Base-by-base conservation (phyloP, 2,888 invertebrate genomes). In the Synanthedon vespiformis region DNA sequence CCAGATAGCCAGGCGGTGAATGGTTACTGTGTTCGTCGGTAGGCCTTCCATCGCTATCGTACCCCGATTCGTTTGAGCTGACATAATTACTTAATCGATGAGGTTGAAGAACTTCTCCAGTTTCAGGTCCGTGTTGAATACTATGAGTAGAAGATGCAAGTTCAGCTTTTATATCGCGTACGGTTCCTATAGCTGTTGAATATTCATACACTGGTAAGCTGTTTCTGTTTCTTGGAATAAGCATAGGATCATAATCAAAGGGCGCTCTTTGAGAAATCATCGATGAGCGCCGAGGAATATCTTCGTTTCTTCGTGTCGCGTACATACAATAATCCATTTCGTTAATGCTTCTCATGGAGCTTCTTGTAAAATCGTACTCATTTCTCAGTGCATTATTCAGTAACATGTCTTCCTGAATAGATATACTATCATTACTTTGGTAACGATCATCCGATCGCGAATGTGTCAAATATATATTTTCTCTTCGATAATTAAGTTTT, bases 41-140 rank as follows among this genome's bases (percentile, higher is more conserved):
- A 44, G 88, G 89, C 57, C 89, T 89, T 52, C 93, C 92, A 71
- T 94, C 94, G 74, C 94, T 94, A 69, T 94, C 94, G 72, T 94
- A 94, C 48, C 94, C 94, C 51, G 94, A 94, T 79, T 94, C 94
- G 74, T 94, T 94, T 49, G 94, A 94, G 77, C 94, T 93, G 51
- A 94, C 90, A 75, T 93, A 93, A 78, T 92, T 93, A 72, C 90
- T 91, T 65, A 91, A 80, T 62, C 91, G 89, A 80, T 90, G 90
- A 66, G 89, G 82, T 79, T 89, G 89, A 66, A 88, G 75, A 65
- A 90, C 82, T 80, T 90, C 90, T 62, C 80, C 83, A 52, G 69
- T 69, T 77, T 89, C 89, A 59, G 80, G 85, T 54, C 80, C 83
- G 61, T 88, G 89, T 70, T 89, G 89, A 64, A 90, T 89, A 59